Conservation (phyloP, 2,888 invertebrate genomes). For the Eledona agricola region DNA sequence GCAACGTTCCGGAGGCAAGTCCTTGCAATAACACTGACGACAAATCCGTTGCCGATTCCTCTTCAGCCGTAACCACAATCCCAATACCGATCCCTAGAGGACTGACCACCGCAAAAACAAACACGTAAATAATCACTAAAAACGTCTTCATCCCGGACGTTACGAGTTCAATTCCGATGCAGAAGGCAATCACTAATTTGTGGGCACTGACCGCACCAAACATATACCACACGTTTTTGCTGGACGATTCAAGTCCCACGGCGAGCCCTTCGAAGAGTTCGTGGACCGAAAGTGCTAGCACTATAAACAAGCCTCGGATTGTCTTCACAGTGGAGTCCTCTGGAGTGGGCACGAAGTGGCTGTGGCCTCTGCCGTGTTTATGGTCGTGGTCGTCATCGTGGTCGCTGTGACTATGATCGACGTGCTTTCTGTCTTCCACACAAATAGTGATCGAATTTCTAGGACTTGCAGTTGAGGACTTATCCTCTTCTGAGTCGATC, state of each 20-base stretch:
- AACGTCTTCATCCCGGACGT: slow-evolving; percentile 72
- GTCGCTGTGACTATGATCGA: background rate
- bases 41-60: slow-evolving; percentile 68
- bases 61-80: slow-evolving; percentile 70
- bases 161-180: slow-evolving; percentile 85
- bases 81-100: slow-evolving; percentile 83
- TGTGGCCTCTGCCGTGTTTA: slow-evolving; percentile 47
- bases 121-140: slow-evolving; percentile 73
- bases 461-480: slow-evolving; percentile 2
- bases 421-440: slow-evolving; percentile 20
- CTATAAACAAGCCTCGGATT: slow-evolving; percentile 79
- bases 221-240: slow-evolving; percentile 77
- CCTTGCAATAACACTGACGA: slow-evolving; percentile 80
- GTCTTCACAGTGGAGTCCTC: slow-evolving; percentile 55
- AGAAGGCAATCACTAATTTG: slow-evolving; percentile 87
- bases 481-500: background rate
- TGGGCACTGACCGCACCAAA: slow-evolving; percentile 86
- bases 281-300: slow-evolving; percentile 84
- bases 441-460: slow-evolving; percentile 13
- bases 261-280: slow-evolving; percentile 88
- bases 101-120: slow-evolving; percentile 81
- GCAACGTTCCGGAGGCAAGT: slow-evolving; percentile 90
- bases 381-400: slow-evolving; percentile 27
- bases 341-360: slow-evolving; percentile 47
- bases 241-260: slow-evolving; percentile 78